phyloP scores from a whole-genome alignment of 2,113 vertebrate genomes.

The Paralichthys olivaceus region DNA sequence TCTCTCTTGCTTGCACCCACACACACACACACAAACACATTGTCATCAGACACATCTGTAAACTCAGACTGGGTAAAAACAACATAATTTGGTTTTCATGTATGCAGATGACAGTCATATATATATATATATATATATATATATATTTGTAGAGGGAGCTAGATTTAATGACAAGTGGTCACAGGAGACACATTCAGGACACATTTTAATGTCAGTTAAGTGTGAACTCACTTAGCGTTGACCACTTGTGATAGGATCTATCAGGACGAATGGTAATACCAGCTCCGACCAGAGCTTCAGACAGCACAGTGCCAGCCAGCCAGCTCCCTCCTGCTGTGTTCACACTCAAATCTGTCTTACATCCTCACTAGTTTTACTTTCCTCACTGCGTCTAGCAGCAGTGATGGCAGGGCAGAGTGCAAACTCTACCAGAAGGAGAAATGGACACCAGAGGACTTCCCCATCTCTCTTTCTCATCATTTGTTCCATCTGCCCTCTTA shows the following conservation, averaged over 20 bases:
- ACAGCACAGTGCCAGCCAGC: slow-evolving; percentile 20
- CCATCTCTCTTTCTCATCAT: slow-evolving; percentile 20
- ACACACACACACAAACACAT: no score
- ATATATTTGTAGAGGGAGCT: neutral
- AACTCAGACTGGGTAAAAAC: no score
- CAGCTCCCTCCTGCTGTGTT: slow-evolving; percentile 24
- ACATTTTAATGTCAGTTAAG: neutral
- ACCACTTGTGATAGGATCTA: neutral
- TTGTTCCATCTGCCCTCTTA: slow-evolving; percentile 21
- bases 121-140: no score
- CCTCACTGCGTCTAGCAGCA: slow-evolving; percentile 16
- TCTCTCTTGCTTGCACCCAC: no score
- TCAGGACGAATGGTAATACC: neutral
- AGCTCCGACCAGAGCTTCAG: neutral
- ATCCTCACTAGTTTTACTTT: slow-evolving; percentile 21
- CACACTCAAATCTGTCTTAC: slow-evolving; percentile 39
- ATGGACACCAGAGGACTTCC: slow-evolving; percentile 24
- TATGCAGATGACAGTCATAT: neutral
- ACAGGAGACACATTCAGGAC: no score
- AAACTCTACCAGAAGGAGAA: slow-evolving; percentile 33
- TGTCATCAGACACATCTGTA: no score
- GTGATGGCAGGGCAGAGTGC: slow-evolving; percentile 34
- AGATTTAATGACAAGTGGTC: neutral
- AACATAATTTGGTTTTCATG: no score
- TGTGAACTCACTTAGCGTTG: neutral